phyloP scores from a whole-genome alignment of 2,888 invertebrate genomes.

The Drosophila pegasa region DNA sequence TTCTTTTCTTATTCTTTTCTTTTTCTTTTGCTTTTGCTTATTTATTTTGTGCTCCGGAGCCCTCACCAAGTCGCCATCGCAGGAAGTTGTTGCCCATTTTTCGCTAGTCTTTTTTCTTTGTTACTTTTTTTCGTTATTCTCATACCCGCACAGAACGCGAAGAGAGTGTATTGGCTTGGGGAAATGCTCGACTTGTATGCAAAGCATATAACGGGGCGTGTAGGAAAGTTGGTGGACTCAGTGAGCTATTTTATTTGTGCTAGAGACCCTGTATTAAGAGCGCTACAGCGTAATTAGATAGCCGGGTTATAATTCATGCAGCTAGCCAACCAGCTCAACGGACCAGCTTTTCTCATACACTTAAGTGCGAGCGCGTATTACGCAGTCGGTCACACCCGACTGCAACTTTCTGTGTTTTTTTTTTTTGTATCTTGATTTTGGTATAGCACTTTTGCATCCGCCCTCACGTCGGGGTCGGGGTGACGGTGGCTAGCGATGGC shows the following conservation, averaged over 20 bases:
- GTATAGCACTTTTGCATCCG: slow-evolving; percentile 69
- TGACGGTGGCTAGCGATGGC: slow-evolving; percentile 41
- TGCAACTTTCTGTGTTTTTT: neutral
- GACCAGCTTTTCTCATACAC: no score
- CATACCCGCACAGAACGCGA: neutral
- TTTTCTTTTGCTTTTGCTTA: neutral
- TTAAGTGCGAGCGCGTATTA: neutral
- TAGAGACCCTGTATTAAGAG: no score
- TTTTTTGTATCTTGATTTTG: slow-evolving; percentile 53
- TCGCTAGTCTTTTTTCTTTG: slow-evolving; percentile 30
- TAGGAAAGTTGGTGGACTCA: neutral
- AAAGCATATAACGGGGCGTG: no score
- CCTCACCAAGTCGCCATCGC: slow-evolving; percentile 24
- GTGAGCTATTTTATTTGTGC: no score
- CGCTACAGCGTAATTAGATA: no score
- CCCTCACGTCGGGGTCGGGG: slow-evolving; percentile 25
- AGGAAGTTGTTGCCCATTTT: slow-evolving; percentile 62
- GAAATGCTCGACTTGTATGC: neutral
- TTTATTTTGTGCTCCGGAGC: neutral
- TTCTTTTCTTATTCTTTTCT: slow-evolving; percentile 2
- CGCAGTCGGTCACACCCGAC: neutral
- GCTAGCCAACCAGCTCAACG: no score
- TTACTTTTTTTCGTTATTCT: neutral
- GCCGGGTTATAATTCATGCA: no score
- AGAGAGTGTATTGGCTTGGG: neutral